A percentile compares a stretch with the other conserved stretches of the same genome.
These are phyloP conservation scores for Caradrina kadenii DNA, from an alignment of 2,888 invertebrate species.

Conservation along the genomic window DNA sequence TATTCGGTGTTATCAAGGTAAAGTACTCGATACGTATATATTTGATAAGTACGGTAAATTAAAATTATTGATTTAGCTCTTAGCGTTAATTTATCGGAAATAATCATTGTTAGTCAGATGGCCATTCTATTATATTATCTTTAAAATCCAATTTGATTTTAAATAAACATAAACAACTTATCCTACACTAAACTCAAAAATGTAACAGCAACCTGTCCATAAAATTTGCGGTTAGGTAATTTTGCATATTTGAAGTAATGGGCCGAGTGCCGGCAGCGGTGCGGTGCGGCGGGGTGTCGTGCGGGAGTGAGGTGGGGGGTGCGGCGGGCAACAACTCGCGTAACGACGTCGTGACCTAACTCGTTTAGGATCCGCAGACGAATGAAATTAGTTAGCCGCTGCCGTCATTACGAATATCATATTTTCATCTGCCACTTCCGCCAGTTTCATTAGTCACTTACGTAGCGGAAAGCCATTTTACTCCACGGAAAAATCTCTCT, in stretches of 20 bases:
- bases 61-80: neutral
- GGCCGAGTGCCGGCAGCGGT: constrained; percentile 52
- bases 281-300: constrained; percentile 14
- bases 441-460: constrained; percentile 76
- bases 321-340: constrained; percentile 67
- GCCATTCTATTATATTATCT: neutral
- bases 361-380: constrained; percentile 86
- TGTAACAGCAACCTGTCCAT: constrained; percentile 54
- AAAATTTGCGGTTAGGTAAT: constrained; percentile 65
- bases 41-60: neutral
- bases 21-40: constrained; percentile 13
- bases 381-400: constrained; percentile 87
- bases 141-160: constrained; percentile 14
- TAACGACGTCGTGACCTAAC: constrained; percentile 79
- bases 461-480: constrained; percentile 45
- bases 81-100: neutral
- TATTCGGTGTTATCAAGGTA: constrained; percentile 35
- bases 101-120: neutral
- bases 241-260: constrained; percentile 67
- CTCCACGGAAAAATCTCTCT: constrained; percentile 19
- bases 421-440: constrained; percentile 82
- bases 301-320: neutral
- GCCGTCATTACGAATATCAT: constrained; percentile 87
- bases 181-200: constrained; percentile 48
- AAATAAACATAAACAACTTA: constrained; percentile 45